Evolutionary conservation across 2,113 vertebrate species (phyloP).

Genomic region (Chionodraco myersi): DNA sequence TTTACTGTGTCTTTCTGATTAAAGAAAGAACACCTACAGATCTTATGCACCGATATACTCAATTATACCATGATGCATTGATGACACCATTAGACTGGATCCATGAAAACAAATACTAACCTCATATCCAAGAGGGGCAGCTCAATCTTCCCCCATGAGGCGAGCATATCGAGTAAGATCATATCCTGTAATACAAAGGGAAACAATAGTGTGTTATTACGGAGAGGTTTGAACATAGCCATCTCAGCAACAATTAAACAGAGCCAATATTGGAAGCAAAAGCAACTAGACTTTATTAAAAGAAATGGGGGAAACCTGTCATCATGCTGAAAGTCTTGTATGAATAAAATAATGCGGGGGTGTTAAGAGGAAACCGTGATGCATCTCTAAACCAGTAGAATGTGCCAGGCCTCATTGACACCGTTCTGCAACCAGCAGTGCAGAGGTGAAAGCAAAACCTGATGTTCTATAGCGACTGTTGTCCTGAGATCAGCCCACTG

Average conservation of each 20-base stretch:
- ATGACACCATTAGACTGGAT: neutral
- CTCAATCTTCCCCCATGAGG: neutral
- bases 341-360: too few species aligned
- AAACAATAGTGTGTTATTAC: neutral
- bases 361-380: too few species aligned
- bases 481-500: constrained; percentile 51
- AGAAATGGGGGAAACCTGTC: too few species aligned
- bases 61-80: neutral
- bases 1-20: too few species aligned
- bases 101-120: constrained; percentile 4
- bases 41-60: neutral
- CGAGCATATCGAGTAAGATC: neutral
- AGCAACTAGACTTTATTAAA: too few species aligned
- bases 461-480: constrained; percentile 69
- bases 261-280: too few species aligned
- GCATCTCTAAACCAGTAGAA: neutral
- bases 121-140: neutral
- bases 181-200: constrained; percentile 14
- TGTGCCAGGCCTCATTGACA: constrained; percentile 84
- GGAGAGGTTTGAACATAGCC: neutral
- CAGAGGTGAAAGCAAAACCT: constrained; percentile 81
- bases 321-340: too few species aligned
- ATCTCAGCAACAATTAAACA: too few species aligned
- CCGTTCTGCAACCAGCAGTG: constrained; percentile 52
- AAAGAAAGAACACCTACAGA: neutral